Percentiles rank a stretch among this genome's conserved stretches.
Conservation (phyloP, 2,113 vertebrate species). For the Pachyramphus minor region DNA sequence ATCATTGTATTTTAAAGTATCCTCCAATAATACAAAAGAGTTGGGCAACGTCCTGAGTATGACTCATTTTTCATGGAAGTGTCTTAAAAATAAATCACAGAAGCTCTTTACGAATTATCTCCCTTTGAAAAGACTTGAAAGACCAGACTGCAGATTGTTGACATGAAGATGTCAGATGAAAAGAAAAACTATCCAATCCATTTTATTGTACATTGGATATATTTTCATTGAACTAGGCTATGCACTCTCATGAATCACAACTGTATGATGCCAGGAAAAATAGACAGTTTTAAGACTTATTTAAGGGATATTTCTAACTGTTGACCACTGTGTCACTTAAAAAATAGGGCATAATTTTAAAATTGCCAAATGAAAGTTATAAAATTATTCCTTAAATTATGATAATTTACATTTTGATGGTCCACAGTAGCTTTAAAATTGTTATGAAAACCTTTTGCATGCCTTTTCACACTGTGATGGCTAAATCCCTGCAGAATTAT, state of each 20-base stretch:
- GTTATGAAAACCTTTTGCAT: conserved; percentile 20
- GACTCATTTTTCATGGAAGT: neutral
- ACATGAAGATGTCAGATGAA: neutral
- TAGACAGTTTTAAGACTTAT: neutral
- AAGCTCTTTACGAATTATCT: neutral
- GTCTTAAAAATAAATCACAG: neutral
- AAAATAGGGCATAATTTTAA: neutral
- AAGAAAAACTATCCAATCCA: neutral
- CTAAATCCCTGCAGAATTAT: conserved; percentile 47
- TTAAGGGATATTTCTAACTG: neutral
- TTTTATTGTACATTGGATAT: neutral
- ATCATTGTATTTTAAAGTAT: neutral
- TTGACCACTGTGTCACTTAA: neutral
- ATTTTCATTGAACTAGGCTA: neutral
- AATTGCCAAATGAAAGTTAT: conserved; percentile 15
- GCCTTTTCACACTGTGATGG: conserved; percentile 31
- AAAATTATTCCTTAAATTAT: conserved; percentile 20
- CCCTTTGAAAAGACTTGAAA: conserved; percentile 32
- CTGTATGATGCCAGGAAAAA: neutral
- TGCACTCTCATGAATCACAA: neutral
- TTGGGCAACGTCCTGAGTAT: neutral
- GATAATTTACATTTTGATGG: conserved; percentile 40
- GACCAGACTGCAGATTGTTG: neutral
- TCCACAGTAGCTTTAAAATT: conserved; percentile 43
- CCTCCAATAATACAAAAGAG: neutral